phyloP scores from a whole-genome alignment of 2,888 invertebrate species.

The Callosobruchus maculatus region DNA sequence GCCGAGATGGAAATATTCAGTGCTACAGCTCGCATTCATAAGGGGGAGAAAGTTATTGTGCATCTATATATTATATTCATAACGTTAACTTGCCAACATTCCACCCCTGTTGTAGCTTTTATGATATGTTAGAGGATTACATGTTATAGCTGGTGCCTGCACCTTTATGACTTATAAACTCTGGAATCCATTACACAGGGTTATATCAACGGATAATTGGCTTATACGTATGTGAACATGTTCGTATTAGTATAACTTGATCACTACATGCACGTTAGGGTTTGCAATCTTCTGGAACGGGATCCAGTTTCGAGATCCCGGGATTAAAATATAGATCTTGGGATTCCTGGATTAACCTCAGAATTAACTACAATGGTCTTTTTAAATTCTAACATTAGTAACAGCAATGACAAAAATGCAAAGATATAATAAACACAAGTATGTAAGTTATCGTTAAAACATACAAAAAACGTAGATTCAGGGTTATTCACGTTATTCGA shows the following conservation, averaged over 20 bases:
- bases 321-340: no score
- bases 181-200: background rate
- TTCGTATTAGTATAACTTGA: background rate
- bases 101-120: background rate
- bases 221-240: background rate
- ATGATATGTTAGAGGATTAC: background rate
- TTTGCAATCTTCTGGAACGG: no score
- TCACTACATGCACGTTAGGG: background rate
- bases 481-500: no score
- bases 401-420: no score
- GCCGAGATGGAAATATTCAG: background rate
- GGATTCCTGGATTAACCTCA: no score
- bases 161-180: background rate
- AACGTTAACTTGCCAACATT: background rate
- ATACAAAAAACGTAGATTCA: no score
- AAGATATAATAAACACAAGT: no score
- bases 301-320: no score
- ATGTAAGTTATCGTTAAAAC: no score
- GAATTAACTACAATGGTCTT: no score
- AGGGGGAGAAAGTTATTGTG: background rate
- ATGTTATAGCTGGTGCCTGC: background rate
- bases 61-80: background rate
- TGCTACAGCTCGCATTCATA: background rate
- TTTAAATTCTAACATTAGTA: no score
- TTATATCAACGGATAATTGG: background rate